phyloP scores from a whole-genome alignment of 2,888 invertebrate genomes.

The Gnatocerus cornutus region DNA sequence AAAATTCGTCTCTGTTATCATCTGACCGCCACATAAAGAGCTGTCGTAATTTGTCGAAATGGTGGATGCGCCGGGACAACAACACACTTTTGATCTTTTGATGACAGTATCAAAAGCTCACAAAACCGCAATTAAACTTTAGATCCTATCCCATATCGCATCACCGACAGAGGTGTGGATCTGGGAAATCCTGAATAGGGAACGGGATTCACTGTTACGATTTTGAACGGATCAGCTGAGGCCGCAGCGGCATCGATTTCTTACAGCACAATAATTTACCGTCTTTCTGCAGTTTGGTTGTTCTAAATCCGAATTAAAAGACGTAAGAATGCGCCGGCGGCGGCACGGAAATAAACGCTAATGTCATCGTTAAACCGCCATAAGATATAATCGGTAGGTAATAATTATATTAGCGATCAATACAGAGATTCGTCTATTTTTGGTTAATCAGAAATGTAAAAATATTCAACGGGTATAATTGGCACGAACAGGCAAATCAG shows the following conservation, averaged over 20 bases:
- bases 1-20: not conserved
- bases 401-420: not conserved
- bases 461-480: not conserved
- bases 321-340: not conserved
- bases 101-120: not conserved
- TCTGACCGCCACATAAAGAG: not conserved
- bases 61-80: constrained; percentile 11
- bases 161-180: not conserved
- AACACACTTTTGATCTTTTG: not conserved
- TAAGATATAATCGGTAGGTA: no score
- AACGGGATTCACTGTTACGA: constrained; percentile 21
- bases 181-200: constrained; percentile 3
- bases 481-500: not conserved
- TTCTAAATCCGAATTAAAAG: not conserved
- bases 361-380: no score
- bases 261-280: constrained; percentile 4
- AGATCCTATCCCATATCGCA: not conserved
- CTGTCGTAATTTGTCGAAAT: not conserved
- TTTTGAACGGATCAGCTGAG: constrained; percentile 24
- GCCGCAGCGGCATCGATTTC: constrained; percentile 23
- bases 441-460: not conserved
- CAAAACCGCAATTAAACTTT: constrained; percentile 12
- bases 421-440: not conserved
- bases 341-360: not conserved
- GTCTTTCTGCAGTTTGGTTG: not conserved